Evolutionary conservation across 2,797 vertebrate species (phyloP).

Genomic region (Bovichtus variegatus): DNA sequence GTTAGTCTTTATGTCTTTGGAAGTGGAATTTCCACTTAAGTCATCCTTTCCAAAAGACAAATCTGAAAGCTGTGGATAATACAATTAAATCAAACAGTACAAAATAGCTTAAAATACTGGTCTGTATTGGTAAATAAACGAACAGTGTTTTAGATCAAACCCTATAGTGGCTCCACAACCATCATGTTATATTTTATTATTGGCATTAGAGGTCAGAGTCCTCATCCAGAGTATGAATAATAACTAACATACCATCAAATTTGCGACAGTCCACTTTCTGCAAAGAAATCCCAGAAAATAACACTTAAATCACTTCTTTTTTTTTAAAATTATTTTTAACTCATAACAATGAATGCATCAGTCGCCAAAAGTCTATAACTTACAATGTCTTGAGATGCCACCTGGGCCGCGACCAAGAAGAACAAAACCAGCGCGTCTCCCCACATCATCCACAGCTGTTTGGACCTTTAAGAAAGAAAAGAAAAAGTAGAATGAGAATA

Average conservation of each 20-base stretch:
- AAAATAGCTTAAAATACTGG: neutral
- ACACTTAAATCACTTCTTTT: neutral
- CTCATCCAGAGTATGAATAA: neutral
- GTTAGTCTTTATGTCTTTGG: neutral
- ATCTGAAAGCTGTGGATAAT: neutral
- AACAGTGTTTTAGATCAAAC: neutral
- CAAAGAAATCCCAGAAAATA: constrained; percentile 15
- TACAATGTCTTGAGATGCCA: constrained; percentile 55
- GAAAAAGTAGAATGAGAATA: neutral
- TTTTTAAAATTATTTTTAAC: neutral
- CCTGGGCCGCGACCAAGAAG: neutral
- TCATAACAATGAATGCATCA: neutral
- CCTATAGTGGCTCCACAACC: neutral
- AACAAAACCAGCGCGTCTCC: constrained; percentile 3
- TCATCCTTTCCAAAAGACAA: neutral
- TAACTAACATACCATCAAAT: neutral
- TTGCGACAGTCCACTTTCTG: constrained; percentile 31
- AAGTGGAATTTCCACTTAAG: neutral
- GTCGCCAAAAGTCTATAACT: constrained; percentile 31
- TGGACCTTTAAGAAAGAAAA: neutral
- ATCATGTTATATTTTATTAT: neutral
- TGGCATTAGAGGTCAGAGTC: neutral
- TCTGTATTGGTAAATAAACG: neutral
- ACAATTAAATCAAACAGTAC: neutral
- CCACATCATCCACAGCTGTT: constrained; percentile 38